phyloP scores from a whole-genome alignment of 2,113 vertebrate species.

The Antechinus stuartii region DNA sequence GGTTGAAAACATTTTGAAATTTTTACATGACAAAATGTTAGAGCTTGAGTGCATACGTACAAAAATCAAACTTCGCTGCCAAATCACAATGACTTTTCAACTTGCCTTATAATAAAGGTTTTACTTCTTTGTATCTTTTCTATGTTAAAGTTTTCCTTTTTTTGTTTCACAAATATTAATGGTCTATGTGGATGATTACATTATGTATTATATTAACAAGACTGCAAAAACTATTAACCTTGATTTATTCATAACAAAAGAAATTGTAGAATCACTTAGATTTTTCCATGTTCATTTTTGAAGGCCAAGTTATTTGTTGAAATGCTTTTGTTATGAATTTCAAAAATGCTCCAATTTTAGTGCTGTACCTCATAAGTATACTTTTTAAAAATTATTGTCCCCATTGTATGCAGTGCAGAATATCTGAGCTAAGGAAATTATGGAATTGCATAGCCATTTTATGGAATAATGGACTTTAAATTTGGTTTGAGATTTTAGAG shows the following conservation, averaged over 20 bases:
- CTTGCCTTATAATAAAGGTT: constrained; percentile 7
- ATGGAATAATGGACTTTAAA: constrained; percentile 3
- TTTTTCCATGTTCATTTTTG: constrained; percentile 31
- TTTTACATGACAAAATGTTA: neutral
- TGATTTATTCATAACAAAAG: constrained; percentile 44
- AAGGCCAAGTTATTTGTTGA: constrained; percentile 45
- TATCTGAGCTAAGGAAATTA: constrained; percentile 7
- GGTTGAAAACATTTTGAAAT: neutral
- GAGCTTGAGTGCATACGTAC: neutral
- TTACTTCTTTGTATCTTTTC: constrained; percentile 27
- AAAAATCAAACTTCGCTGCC: constrained; percentile 12
- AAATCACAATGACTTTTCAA: neutral
- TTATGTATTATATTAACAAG: constrained; percentile 41
- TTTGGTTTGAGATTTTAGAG: neutral
- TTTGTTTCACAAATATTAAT: constrained; percentile 54
- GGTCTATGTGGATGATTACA: constrained; percentile 12
- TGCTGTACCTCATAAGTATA: neutral
- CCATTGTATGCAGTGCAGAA: neutral
- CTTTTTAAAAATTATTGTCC: constrained; percentile 18
- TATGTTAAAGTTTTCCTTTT: neutral
- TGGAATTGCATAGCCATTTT: neutral
- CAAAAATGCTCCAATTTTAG: constrained; percentile 22
- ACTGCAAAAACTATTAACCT: constrained; percentile 45
- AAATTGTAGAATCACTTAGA: constrained; percentile 17
- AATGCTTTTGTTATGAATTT: constrained; percentile 20